These are phyloP conservation scores for Diplosoma virens DNA, from an alignment of 23 tunicate species.

Conservation along the genomic window DNA sequence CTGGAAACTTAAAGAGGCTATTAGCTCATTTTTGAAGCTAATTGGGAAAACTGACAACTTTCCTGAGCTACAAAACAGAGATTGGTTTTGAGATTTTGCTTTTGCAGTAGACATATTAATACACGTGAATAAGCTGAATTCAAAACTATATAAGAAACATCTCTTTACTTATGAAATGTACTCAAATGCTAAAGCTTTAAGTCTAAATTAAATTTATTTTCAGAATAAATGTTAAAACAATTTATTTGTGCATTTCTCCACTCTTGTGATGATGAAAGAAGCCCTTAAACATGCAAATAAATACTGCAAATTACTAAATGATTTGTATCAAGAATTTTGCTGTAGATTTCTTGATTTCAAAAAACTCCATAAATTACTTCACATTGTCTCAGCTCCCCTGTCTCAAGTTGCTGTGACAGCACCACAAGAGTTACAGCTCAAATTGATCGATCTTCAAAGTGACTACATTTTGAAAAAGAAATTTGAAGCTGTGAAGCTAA, in stretches of 20 bases:
- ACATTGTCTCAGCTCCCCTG: not conserved
- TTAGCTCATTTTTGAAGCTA: conserved; percentile 20
- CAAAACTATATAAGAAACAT: conserved; percentile 6
- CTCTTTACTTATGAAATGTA: conserved; percentile 2
- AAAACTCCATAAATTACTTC: conserved; percentile 7
- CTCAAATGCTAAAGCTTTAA: conserved; percentile 14
- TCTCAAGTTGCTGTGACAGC: conserved; percentile 25
- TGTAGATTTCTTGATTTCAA: conserved; percentile 14
- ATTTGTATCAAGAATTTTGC: conserved; percentile 17
- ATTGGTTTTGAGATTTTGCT: conserved; percentile 33
- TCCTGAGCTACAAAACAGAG: conserved; percentile 20
- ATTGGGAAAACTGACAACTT: conserved; percentile 14
- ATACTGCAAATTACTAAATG: conserved; percentile 21
- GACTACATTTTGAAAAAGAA: too few relatives aligned
- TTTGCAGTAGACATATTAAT: conserved; percentile 22
- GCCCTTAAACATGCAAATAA: conserved; percentile 21
- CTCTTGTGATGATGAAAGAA: conserved; percentile 1
- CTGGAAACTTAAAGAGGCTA: conserved; percentile 28
- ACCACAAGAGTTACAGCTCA: not conserved
- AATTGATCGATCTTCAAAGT: not conserved
- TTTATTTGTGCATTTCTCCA: conserved; percentile 9
- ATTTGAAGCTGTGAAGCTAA: not conserved
- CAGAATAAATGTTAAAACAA: not conserved
- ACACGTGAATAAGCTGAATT: conserved; percentile 22
- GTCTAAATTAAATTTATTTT: conserved; percentile 9